phyloP scores from a whole-genome alignment of 2,888 invertebrate genomes.

The Sminthurinus aureus region DNA sequence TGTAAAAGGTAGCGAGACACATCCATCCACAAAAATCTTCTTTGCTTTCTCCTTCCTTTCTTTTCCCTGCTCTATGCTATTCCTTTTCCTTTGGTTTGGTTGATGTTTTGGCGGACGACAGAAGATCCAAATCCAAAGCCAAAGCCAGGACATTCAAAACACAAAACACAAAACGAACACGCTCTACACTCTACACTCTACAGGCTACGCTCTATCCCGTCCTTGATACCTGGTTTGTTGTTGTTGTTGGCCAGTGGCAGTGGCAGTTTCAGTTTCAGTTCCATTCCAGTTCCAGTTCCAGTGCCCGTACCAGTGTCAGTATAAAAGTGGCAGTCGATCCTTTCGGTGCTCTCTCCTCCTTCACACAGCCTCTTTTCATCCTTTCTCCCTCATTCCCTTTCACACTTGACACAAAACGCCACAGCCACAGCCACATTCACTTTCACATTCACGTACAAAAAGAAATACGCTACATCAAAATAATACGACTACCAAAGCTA shows the following conservation, averaged over 20 bases:
- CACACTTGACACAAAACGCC: constrained; percentile 3
- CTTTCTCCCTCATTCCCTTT: not conserved
- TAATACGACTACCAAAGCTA: too few relatives aligned
- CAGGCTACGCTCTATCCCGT: not conserved
- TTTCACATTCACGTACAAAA: not conserved
- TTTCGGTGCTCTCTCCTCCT: constrained; percentile 12
- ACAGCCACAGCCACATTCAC: constrained; percentile 12
- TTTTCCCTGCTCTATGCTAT: constrained; percentile 1
- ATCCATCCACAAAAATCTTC: not conserved
- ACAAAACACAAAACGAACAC: too few relatives aligned
- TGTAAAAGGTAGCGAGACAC: not conserved
- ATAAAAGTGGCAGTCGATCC: constrained; percentile 20
- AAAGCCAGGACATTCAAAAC: too few relatives aligned
- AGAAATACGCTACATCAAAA: not conserved
- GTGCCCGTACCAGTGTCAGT: not conserved
- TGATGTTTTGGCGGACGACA: too few relatives aligned
- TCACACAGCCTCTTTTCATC: not conserved
- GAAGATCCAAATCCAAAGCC: too few relatives aligned
- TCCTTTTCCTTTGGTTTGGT: too few relatives aligned
- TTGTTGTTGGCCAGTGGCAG: not conserved
- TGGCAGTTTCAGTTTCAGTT: too few relatives aligned
- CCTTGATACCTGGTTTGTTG: constrained; percentile 10
- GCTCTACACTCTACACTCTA: not conserved
- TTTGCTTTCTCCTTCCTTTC: constrained; percentile 30
- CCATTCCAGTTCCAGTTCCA: too few relatives aligned